Evolutionary conservation across 2,888 invertebrate species (phyloP).

Genomic region (Rhopalosiphum nymphaeae): DNA sequence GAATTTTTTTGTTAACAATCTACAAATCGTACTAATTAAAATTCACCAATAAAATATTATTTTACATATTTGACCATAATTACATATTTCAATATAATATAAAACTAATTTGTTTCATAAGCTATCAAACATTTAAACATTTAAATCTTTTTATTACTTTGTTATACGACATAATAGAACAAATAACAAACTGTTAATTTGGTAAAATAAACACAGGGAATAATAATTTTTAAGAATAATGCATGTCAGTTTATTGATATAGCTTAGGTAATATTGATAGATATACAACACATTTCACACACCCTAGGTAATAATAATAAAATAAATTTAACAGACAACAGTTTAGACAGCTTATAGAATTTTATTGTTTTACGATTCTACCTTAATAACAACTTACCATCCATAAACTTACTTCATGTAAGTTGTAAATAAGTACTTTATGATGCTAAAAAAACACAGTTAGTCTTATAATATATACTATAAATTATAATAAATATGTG

Average conservation of each 20-base stretch:
- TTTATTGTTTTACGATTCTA: slow-evolving; percentile 35
- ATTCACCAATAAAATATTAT: neutral
- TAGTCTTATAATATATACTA: neutral
- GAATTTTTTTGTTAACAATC: neutral
- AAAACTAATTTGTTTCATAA: too few relatives aligned
- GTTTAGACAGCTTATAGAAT: neutral
- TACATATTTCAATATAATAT: too few relatives aligned
- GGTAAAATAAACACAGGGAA: neutral
- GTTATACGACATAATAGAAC: neutral
- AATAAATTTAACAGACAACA: neutral
- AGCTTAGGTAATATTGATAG: neutral
- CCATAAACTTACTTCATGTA: neutral
- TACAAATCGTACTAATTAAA: neutral
- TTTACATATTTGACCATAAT: too few relatives aligned
- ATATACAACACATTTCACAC: neutral
- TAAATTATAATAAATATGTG: neutral
- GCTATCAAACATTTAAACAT: neutral
- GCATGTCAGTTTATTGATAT: neutral
- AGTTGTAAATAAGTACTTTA: neutral
- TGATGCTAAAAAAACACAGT: neutral
- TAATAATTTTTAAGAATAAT: neutral
- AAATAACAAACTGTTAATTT: neutral
- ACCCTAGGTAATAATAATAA: neutral
- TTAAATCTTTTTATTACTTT: neutral
- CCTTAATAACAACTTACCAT: neutral